These are phyloP conservation scores for Pseudochromis fuscus DNA, from an alignment of 2,797 vertebrate genomes.

Conservation along the genomic window DNA sequence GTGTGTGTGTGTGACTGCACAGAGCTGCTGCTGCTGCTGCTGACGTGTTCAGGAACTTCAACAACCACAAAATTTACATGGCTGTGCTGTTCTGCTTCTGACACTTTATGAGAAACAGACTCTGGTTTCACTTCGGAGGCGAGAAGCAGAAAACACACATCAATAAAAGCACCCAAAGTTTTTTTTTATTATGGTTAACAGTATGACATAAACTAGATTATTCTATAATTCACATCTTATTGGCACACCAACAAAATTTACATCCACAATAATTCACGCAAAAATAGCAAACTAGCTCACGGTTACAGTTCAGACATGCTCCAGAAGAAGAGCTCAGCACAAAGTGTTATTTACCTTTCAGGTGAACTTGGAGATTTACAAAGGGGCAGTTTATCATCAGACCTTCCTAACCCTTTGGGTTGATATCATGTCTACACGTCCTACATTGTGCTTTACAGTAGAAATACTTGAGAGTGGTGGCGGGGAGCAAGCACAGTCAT, in stretches of 20 bases:
- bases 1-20: background rate
- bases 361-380: constrained; percentile 51
- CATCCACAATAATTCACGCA: constrained; percentile 72
- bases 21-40: background rate
- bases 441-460: constrained; percentile 69
- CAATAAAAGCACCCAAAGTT: constrained; percentile 61
- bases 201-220: constrained; percentile 64
- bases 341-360: constrained; percentile 26
- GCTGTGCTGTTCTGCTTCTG: background rate
- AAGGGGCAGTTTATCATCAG: constrained; percentile 64
- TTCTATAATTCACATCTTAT: constrained; percentile 71
- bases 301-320: constrained; percentile 68
- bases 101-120: background rate
- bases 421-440: constrained; percentile 46
- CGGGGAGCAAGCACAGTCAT: constrained; percentile 48
- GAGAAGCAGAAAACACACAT: constrained; percentile 3
- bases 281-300: constrained; percentile 69
- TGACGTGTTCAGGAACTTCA: constrained; percentile 19
- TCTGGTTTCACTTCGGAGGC: background rate
- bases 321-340: constrained; percentile 42
- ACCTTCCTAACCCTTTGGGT: constrained; percentile 60
- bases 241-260: constrained; percentile 74
- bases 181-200: constrained; percentile 70
- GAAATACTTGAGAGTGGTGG: constrained; percentile 66
- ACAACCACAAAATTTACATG: constrained; percentile 22